Percentiles rank a stretch among this genome's conserved stretches.
Conservation (phyloP, 2,113 vertebrate genomes). For the Eudorcas thomsonii region DNA sequence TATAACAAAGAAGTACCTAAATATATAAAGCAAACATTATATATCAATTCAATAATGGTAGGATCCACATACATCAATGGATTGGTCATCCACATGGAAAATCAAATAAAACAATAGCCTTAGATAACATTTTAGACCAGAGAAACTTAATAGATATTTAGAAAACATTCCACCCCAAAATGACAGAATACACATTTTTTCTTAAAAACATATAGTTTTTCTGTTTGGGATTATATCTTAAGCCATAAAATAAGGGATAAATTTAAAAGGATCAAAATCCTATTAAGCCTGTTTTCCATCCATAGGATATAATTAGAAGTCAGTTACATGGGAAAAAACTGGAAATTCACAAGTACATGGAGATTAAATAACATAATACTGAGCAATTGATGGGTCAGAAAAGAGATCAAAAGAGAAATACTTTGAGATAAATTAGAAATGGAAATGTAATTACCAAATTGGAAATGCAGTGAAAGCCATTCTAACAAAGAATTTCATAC, state of each 20-base stretch:
- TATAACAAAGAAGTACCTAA: background rate
- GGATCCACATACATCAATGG: background rate
- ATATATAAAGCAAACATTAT: background rate
- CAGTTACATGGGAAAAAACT: background rate
- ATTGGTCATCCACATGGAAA: background rate
- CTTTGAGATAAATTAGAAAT: background rate
- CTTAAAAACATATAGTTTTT: background rate
- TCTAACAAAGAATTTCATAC: background rate
- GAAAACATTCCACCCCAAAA: background rate
- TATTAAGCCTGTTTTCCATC: background rate
- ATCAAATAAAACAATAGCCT: background rate
- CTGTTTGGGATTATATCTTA: background rate
- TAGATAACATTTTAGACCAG: background rate
- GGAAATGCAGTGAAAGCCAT: background rate
- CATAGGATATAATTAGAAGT: background rate
- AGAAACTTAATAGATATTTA: background rate
- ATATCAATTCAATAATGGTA: background rate
- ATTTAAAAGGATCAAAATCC: background rate
- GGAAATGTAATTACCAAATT: background rate
- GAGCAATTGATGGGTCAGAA: background rate
- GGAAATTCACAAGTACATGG: background rate
- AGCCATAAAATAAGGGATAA: background rate
- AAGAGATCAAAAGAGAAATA: background rate
- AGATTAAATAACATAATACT: background rate
- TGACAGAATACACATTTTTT: background rate